These are phyloP conservation scores for Tholera decimalis DNA, from an alignment of 2,888 invertebrate species.

Conservation along the genomic window DNA sequence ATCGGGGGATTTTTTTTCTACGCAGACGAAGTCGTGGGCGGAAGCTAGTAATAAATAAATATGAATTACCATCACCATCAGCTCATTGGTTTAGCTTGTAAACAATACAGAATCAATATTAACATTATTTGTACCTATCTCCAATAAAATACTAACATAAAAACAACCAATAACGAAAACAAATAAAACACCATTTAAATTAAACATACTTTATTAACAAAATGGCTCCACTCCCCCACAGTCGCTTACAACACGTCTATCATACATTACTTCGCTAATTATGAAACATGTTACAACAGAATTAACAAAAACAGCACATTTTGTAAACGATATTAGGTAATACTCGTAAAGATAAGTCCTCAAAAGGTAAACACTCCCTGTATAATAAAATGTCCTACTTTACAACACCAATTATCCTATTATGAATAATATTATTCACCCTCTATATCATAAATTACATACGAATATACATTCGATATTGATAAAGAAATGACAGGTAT, in stretches of 20 bases:
- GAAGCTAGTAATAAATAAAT: too few relatives aligned
- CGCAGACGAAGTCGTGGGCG: too few relatives aligned
- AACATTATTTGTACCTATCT: neutral
- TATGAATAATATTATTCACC: slow-evolving; percentile 77
- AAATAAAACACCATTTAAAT: too few relatives aligned
- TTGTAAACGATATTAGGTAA: slow-evolving; percentile 63
- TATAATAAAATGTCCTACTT: slow-evolving; percentile 75
- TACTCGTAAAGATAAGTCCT: slow-evolving; percentile 72
- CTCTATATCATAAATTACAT: slow-evolving; percentile 63
- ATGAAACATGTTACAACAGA: slow-evolving; percentile 56
- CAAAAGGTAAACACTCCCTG: slow-evolving; percentile 65
- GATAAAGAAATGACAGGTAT: slow-evolving; percentile 58
- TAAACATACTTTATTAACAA: slow-evolving; percentile 46
- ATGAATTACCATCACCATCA: neutral
- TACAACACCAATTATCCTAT: slow-evolving; percentile 73
- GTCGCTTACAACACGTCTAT: slow-evolving; percentile 48
- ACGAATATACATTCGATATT: slow-evolving; percentile 42
- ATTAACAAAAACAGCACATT: slow-evolving; percentile 64
- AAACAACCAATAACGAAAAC: slow-evolving; percentile 5
- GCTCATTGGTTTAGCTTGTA: neutral
- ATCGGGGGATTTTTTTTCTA: too few relatives aligned
- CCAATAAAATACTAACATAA: slow-evolving; percentile 13
- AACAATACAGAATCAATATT: neutral
- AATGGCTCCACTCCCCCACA: slow-evolving; percentile 27
- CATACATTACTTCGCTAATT: slow-evolving; percentile 58